Evolutionary conservation across 1,140 invertebrate genomes (phyloP), one percentile per base, ranked within the genome.

Genomic region (Antheraea mylitta): DNA sequence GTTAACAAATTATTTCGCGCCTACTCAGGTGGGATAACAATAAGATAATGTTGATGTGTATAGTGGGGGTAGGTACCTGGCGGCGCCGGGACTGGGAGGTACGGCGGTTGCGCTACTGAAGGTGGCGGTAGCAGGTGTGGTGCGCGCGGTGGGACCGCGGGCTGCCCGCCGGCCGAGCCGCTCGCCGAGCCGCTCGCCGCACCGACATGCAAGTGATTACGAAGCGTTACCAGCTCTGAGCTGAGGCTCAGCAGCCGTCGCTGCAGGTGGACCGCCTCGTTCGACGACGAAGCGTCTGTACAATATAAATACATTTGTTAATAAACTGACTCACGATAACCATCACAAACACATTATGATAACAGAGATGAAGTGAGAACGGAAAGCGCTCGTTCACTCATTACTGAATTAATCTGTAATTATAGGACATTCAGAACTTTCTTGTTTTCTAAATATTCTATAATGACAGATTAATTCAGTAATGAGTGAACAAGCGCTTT

Each of bases 241-340:
- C 96, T 97, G 71, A 98, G 94, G 89, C 96, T 97, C 74, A 97
- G 96, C 73, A 98, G 93, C 67, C 97, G 94, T 84, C 98, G 97
- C 92, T 98, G 97, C 76, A 98, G 93, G 85, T 98, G 97, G 76
- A 97, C 97, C 58, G 97, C 97, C 94, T 98, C 97, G 93, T 97
- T 98, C 77, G 97, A 97, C 58, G 97, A 98, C 72, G 97, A 97
- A 72, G 97, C 97, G 96, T 98, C 97, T 98, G 93, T 9, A 94
- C 95, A 38, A 64, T 7, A 61, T 7, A 58, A 4, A 64, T 38
- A 19, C 19, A 30, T 30, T 30, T 30, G 4, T 4, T 30, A 1
- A 30, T 30, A 30, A 30, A 30, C 22, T 30, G 22, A 4, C 22
- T 30, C 22, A 30, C 22, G 22, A 30, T 30, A 30, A 30, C 22